Conservation (phyloP, 2,888 invertebrate species). For the Lasioglossum marginatum region DNA sequence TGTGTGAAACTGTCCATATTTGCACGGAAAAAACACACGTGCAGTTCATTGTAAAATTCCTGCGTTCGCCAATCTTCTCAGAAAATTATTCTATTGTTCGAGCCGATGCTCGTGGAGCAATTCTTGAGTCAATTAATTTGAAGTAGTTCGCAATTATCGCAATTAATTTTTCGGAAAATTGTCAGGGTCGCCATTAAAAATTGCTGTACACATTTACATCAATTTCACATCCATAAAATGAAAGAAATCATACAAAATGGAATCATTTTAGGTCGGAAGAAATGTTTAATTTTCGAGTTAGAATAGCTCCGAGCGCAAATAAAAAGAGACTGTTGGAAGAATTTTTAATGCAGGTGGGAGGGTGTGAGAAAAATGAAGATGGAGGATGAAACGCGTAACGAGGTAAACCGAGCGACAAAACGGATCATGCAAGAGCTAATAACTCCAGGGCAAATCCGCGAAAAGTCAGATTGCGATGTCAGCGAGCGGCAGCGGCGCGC, state of each 20-base stretch:
- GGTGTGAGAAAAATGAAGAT: neutral
- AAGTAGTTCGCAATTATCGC: too few relatives aligned
- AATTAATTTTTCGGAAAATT: too few relatives aligned
- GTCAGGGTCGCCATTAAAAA: too few relatives aligned
- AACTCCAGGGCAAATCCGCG: conserved; percentile 44
- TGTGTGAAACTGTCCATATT: neutral
- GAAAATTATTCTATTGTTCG: neutral
- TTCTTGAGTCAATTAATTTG: too few relatives aligned
- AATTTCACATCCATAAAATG: too few relatives aligned
- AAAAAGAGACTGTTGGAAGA: neutral
- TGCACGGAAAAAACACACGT: neutral
- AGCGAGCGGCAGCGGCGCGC: conserved; percentile 14
- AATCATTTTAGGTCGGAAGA: too few relatives aligned
- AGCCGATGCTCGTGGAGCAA: too few relatives aligned
- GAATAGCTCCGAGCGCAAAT: too few relatives aligned
- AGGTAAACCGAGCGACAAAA: conserved; percentile 17
- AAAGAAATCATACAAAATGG: too few relatives aligned
- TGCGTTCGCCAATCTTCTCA: neutral
- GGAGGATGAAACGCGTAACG: neutral
- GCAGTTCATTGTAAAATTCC: neutral
- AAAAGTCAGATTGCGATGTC: conserved; percentile 48
- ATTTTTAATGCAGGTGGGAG: neutral
- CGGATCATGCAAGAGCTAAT: conserved; percentile 27
- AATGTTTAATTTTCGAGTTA: too few relatives aligned
- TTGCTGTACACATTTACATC: too few relatives aligned